Evolutionary conservation across 2,797 vertebrate genomes (phyloP).

Genomic region (Pristis pectinata): DNA sequence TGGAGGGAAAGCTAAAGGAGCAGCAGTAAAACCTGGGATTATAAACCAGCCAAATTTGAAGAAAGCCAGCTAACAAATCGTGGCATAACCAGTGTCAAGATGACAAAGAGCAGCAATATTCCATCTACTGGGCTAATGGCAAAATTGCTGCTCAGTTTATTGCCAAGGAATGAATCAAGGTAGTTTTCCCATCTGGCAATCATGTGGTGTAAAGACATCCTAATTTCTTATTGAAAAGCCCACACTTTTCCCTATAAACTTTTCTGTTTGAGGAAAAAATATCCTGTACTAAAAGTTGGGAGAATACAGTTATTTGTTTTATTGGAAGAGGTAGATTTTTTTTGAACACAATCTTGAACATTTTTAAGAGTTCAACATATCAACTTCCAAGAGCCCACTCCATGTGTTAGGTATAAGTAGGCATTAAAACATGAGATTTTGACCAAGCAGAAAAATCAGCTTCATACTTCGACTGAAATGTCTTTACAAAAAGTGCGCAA

Average conservation of each 20-base stretch:
- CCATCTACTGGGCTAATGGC: background rate
- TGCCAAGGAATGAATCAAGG: background rate
- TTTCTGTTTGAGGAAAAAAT: background rate
- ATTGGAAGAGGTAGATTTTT: slow-evolving; percentile 29
- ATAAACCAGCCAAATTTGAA: background rate
- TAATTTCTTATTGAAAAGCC: background rate
- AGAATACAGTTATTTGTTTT: slow-evolving; percentile 9
- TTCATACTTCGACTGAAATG: background rate
- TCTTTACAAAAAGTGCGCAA: background rate
- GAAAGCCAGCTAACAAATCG: background rate
- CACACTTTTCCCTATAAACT: background rate
- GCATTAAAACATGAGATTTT: background rate
- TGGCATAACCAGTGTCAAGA: background rate
- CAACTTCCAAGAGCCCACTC: background rate
- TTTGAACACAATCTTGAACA: background rate
- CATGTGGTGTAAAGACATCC: background rate
- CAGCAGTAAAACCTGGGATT: background rate
- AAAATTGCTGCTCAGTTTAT: background rate
- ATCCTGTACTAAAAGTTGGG: background rate
- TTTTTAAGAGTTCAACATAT: slow-evolving; percentile 1
- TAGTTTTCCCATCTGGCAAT: background rate
- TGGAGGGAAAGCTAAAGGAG: background rate
- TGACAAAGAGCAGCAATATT: background rate
- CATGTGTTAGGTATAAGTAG: background rate
- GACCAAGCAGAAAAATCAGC: background rate